phyloP scores from a whole-genome alignment of 2,888 invertebrate species.

The Xestia rhomboidea region DNA sequence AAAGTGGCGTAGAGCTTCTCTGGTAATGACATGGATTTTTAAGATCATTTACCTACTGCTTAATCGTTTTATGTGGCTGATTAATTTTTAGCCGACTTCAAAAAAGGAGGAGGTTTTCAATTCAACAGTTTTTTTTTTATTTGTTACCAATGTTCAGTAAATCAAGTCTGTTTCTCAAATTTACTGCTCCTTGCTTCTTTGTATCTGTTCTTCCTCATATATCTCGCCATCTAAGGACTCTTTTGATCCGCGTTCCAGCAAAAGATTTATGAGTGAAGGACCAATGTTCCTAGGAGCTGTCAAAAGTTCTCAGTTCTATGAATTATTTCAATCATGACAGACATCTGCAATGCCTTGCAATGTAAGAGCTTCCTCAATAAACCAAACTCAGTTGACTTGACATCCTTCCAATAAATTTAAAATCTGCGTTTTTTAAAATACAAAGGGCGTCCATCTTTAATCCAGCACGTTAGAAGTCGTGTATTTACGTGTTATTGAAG shows the following conservation, averaged over 20 bases:
- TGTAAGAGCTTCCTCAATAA: constrained; percentile 54
- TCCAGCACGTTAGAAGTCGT: constrained; percentile 2
- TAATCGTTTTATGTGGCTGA: not conserved
- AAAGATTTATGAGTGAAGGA: not conserved
- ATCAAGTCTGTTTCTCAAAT: not conserved
- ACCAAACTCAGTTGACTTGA: constrained; percentile 40
- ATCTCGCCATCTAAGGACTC: not conserved
- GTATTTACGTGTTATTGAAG: constrained; percentile 4
- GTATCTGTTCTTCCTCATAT: too few species aligned
- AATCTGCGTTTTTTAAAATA: constrained; percentile 44
- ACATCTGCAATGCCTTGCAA: constrained; percentile 28
- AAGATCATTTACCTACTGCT: not conserved
- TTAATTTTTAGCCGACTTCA: not conserved
- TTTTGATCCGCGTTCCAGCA: constrained; percentile 14
- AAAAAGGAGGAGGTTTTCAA: too few species aligned
- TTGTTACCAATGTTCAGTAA: not conserved
- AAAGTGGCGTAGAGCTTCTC: not conserved
- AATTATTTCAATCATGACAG: constrained; percentile 24
- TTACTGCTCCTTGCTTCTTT: not conserved
- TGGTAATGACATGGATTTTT: constrained; percentile 3
- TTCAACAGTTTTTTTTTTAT: too few species aligned
- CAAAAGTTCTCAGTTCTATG: not conserved
- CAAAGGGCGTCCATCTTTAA: constrained; percentile 29
- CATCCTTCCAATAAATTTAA: constrained; percentile 47
- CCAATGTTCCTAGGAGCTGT: constrained; percentile 2